Percentiles rank a stretch among this genome's conserved stretches.
Conservation (phyloP, 2,888 invertebrate genomes). For the Mythimna vitellina region DNA sequence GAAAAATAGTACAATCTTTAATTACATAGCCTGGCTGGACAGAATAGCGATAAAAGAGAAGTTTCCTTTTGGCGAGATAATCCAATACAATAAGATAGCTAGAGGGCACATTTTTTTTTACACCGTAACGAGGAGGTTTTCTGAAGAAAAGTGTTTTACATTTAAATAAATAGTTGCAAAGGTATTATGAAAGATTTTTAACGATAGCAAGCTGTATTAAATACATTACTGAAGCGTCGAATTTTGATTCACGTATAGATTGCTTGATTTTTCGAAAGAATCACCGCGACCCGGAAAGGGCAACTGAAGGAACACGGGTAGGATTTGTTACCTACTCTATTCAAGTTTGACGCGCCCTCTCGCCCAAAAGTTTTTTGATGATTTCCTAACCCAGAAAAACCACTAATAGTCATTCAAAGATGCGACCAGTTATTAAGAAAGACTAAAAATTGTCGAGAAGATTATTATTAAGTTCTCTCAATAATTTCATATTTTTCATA, state of each 20-base stretch:
- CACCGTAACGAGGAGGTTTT: neutral
- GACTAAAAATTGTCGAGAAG: neutral
- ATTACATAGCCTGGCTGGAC: slow-evolving; percentile 31
- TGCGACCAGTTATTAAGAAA: neutral
- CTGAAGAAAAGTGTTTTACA: neutral
- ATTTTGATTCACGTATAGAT: too few species aligned
- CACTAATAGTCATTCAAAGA: neutral
- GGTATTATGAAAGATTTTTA: too few species aligned
- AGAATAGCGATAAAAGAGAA: slow-evolving; percentile 27
- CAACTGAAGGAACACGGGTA: too few species aligned
- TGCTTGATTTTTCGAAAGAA: too few species aligned
- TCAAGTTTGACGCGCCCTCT: too few species aligned
- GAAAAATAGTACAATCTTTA: slow-evolving; percentile 45
- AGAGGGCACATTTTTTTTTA: neutral
- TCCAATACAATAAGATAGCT: neutral
- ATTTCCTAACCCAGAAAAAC: too few species aligned
- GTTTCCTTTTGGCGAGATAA: slow-evolving; percentile 15
- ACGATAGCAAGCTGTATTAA: neutral
- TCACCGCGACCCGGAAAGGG: too few species aligned
- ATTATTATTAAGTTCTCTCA: too few species aligned
- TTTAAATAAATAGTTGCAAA: neutral
- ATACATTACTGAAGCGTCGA: neutral
- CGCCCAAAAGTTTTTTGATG: too few species aligned
- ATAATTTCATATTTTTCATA: too few species aligned
- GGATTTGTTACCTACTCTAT: too few species aligned